Evolutionary conservation across 2,888 invertebrate species (phyloP).

Genomic region (Diarsia rubi): DNA sequence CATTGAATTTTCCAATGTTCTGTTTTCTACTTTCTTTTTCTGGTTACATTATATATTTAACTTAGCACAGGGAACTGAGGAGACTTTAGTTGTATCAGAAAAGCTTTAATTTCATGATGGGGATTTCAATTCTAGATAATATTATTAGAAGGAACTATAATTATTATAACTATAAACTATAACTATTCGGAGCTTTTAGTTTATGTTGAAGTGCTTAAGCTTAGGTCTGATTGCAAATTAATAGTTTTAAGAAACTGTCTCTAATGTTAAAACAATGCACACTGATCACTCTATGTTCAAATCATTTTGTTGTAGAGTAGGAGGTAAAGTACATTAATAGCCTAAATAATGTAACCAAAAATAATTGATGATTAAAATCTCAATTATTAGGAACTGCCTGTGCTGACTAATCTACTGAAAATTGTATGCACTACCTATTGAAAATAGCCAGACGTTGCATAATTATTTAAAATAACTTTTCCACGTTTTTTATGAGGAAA

Average conservation of each 20-base stretch:
- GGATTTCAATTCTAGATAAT: too few species aligned
- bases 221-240: background rate
- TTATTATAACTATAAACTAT: too few species aligned
- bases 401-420: conserved; percentile 2
- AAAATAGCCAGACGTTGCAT: background rate
- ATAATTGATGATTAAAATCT: background rate
- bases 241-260: background rate
- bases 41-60: background rate
- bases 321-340: background rate
- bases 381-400: background rate
- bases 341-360: background rate
- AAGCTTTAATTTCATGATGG: background rate
- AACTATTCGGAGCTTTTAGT: background rate
- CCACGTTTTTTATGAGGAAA: background rate
- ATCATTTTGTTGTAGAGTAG: background rate
- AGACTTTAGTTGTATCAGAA: background rate
- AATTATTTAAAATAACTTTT: background rate
- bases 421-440: conserved; percentile 1
- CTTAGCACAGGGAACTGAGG: background rate
- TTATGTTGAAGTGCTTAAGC: background rate
- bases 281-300: background rate
- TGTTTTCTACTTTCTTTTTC: background rate
- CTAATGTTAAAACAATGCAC: too few species aligned
- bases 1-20: background rate
- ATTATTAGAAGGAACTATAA: too few species aligned